Conservation (phyloP, 2,888 invertebrate species). For the Petrolisthes manimaculis region DNA sequence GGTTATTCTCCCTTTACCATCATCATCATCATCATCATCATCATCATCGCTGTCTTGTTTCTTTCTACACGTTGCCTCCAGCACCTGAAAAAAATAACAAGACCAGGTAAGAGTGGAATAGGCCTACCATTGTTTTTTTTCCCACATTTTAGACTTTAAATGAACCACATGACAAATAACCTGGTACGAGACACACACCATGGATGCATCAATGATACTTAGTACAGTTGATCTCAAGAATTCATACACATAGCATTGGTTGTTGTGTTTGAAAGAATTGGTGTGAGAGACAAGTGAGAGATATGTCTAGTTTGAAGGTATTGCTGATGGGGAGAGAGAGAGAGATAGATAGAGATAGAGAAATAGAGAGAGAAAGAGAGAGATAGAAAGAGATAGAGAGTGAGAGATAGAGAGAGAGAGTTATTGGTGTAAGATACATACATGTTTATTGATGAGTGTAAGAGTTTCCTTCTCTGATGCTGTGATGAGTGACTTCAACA, state of each 20-base stretch:
- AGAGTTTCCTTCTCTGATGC: constrained; percentile 74
- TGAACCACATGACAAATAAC: no score
- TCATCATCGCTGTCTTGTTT: not conserved
- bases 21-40: not conserved
- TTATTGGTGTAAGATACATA: not conserved
- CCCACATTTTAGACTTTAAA: not conserved
- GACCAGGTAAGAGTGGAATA: not conserved
- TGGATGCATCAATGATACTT: no score
- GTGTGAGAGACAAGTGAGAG: no score
- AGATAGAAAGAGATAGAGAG: not conserved
- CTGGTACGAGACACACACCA: no score
- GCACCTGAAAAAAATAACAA: constrained; percentile 11
- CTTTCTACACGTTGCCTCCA: constrained; percentile 26
- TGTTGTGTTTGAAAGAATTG: no score
- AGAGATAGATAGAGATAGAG: not conserved
- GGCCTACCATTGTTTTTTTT: not conserved
- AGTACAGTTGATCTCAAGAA: no score
- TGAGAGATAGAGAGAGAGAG: no score
- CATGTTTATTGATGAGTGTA: constrained; percentile 66
- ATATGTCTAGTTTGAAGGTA: no score
- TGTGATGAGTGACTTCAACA: constrained; percentile 73
- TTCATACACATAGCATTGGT: no score
- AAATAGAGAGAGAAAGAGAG: not conserved
- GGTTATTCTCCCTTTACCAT: constrained; percentile 70
- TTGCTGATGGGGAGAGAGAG: not conserved